These are phyloP conservation scores for Acropora tenuis DNA, from an alignment of 64 coral and sea anemone genomes.

Conservation along the genomic window DNA sequence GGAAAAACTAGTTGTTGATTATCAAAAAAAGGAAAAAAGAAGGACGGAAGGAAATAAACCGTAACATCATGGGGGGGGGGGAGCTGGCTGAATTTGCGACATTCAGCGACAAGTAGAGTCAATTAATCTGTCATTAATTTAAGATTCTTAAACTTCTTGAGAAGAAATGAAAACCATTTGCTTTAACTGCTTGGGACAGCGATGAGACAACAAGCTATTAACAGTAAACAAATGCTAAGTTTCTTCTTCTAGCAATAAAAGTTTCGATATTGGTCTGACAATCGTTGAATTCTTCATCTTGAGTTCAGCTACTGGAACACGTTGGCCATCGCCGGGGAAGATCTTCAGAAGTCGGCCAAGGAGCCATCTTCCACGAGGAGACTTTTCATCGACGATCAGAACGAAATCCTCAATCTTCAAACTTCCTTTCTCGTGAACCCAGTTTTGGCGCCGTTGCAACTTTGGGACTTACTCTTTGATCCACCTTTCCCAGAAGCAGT, in stretches of 20 bases:
- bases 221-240: no score
- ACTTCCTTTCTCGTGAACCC: conserved; percentile 4
- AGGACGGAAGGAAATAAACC: not conserved
- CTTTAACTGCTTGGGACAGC: no score
- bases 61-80: not conserved
- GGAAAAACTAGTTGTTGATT: no score
- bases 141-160: not conserved
- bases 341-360: not conserved
- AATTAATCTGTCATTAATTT: not conserved
- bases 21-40: no score
- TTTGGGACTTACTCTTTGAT: not conserved
- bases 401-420: conserved; percentile 4
- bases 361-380: not conserved
- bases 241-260: not conserved
- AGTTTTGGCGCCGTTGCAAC: conserved; percentile 5
- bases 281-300: not conserved
- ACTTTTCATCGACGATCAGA: not conserved
- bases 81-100: not conserved
- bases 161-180: not conserved
- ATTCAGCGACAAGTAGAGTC: not conserved
- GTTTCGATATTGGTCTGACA: not conserved
- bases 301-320: not conserved
- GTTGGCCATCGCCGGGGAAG: not conserved
- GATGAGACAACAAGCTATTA: no score
- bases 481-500: conserved; percentile 11